These are phyloP conservation scores for Paguma larvata DNA, from an alignment of 2,797 vertebrate species.

Conservation along the genomic window DNA sequence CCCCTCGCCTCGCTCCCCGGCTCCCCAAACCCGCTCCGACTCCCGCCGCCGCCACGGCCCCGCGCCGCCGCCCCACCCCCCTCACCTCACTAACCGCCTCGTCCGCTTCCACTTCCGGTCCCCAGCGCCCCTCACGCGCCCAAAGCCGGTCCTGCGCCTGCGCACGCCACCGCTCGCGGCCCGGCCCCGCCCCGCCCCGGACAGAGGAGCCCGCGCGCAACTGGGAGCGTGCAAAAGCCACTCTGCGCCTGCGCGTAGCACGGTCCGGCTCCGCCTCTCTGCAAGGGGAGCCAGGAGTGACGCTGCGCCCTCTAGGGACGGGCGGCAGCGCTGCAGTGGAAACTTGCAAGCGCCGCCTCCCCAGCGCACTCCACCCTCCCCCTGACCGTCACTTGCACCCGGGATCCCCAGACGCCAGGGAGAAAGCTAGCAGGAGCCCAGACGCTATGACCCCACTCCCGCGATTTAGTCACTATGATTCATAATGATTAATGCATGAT, in stretches of 20 bases:
- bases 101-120: constrained; percentile 51
- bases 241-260: not conserved
- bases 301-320: not conserved
- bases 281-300: rapidly evolving
- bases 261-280: too few species aligned
- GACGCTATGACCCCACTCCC: not conserved
- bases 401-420: rapidly evolving
- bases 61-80: rapidly evolving
- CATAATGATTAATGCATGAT: not conserved
- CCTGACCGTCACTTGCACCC: rapidly evolving
- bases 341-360: rapidly evolving
- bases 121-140: rapidly evolving
- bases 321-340: rapidly evolving
- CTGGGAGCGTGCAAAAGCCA: not conserved
- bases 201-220: not conserved
- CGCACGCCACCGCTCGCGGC: not conserved
- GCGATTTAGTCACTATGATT: not conserved
- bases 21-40: rapidly evolving
- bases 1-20: not conserved
- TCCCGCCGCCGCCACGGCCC: rapidly evolving
- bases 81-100: not conserved
- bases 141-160: not conserved
- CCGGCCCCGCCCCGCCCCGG: not conserved
- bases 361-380: rapidly evolving
- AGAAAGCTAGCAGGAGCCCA: not conserved